Evolutionary conservation across 2,888 invertebrate genomes (phyloP), one percentile per base, ranked within the genome.

Genomic region (Ophioninae sp.): DNA sequence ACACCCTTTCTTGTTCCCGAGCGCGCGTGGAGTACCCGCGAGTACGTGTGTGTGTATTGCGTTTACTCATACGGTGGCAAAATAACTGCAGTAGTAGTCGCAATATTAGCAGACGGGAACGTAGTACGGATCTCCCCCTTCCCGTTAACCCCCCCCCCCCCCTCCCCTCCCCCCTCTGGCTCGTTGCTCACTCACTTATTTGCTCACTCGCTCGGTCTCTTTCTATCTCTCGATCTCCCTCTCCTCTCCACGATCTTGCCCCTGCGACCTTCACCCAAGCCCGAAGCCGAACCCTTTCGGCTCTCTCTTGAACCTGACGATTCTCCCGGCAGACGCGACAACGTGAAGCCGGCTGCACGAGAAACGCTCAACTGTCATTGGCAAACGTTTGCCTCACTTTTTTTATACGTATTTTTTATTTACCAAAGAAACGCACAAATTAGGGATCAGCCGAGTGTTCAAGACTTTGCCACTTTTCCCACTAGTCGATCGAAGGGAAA

Each of bases 1-100:
- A 82, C 84, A 85, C 84, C 86, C 83, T 85, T 84, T 81, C 83
- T 81, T 71, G 65, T 84, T 83, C 81, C 74, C 84, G 74, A 74
- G 63, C 73, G 73, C 59, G 41, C 8, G 69, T 56, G 10, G 10
- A 22, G 69, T 37, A 44, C 51, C 59, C 20, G 30, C 30, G 30
- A 30, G 17, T 22, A n/a, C 37, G 74, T 74, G 17, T 22, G 30
- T 51, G 74, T 74, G 51, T 51, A 39, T 51, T 73, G 44, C 44
- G 23, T 63, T 20, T 8, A 5, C 13, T 67, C 39, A 41, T 59
- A 69, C 59, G 61, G 61, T 61, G 61, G 44, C 3, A 63, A 51
- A 51, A 77, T 77, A 63, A 77, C 69, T 59, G 41, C 61, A 77
- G 77, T 69, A 59, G 76, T 76, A 65, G 64, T 30, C 56, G 63